Conservation (phyloP, 2,113 vertebrate species). For the Polyodon spathula region DNA sequence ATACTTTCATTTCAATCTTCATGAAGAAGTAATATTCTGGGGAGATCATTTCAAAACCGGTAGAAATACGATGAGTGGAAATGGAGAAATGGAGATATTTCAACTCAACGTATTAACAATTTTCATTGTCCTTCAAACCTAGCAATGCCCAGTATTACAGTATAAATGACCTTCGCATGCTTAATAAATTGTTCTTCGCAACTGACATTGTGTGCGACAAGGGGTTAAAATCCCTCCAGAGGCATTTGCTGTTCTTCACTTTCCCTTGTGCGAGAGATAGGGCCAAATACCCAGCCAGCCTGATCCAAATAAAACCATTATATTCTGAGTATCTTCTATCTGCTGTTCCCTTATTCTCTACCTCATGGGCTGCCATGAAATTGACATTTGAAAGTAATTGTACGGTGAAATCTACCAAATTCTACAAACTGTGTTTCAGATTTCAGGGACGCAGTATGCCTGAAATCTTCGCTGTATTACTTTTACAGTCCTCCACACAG, state of each 20-base stretch:
- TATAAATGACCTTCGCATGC: no score
- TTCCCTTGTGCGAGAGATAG: constrained; percentile 16
- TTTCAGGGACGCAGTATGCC: constrained; percentile 45
- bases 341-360: constrained; percentile 65
- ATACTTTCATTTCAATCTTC: no score
- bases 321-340: constrained; percentile 47
- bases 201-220: constrained; percentile 20
- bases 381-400: constrained; percentile 90
- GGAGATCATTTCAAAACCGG: no score
- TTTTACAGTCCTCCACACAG: constrained; percentile 50
- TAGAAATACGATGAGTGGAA: no score
- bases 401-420: constrained; percentile 60
- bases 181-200: background rate
- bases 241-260: constrained; percentile 3
- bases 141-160: no score
- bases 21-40: no score
- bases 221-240: constrained; percentile 12
- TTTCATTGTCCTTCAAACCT: no score
- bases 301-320: constrained; percentile 42
- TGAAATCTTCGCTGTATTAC: constrained; percentile 45
- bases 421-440: constrained; percentile 54
- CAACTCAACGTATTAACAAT: no score
- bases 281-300: constrained; percentile 11
- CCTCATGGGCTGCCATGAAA: constrained; percentile 75
- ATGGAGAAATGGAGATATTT: no score